phyloP scores from a whole-genome alignment of 2,113 vertebrate species.

The Sinocyclocheilus maitianheensis region DNA sequence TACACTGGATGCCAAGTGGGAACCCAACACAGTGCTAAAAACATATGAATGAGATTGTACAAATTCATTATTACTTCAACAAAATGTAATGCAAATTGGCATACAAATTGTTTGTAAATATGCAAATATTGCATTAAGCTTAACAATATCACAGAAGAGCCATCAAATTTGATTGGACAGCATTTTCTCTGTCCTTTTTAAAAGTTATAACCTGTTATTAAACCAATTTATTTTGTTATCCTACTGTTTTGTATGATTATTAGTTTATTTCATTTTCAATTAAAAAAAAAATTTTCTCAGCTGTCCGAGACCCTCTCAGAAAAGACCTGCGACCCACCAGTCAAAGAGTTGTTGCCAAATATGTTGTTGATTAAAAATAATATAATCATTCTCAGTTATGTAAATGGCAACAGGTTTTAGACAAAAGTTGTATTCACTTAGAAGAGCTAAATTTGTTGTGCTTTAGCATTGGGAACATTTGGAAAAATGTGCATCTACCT shows the following conservation, averaged over 20 bases:
- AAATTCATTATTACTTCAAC: background rate
- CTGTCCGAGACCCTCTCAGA: too few relatives aligned
- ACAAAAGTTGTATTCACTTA: too few relatives aligned
- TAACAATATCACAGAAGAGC: background rate
- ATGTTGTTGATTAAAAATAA: too few relatives aligned
- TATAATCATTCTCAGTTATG: too few relatives aligned
- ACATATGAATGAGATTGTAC: background rate
- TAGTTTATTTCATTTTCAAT: background rate
- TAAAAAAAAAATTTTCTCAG: background rate
- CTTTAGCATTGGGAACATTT: too few relatives aligned
- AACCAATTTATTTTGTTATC: background rate
- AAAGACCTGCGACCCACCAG: too few relatives aligned
- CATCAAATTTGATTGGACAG: background rate
- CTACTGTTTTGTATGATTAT: background rate
- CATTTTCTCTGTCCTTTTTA: background rate
- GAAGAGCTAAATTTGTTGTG: too few relatives aligned
- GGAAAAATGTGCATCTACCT: too few relatives aligned
- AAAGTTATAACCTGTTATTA: background rate
- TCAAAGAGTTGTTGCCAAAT: too few relatives aligned
- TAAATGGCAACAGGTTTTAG: too few relatives aligned
- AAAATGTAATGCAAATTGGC: background rate
- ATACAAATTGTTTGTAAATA: background rate
- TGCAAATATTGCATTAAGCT: background rate
- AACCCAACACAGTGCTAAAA: background rate
- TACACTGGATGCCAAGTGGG: background rate